Base-by-base conservation (phyloP, 2,113 vertebrate genomes). In the Tretioscincus oriximinensis region DNA sequence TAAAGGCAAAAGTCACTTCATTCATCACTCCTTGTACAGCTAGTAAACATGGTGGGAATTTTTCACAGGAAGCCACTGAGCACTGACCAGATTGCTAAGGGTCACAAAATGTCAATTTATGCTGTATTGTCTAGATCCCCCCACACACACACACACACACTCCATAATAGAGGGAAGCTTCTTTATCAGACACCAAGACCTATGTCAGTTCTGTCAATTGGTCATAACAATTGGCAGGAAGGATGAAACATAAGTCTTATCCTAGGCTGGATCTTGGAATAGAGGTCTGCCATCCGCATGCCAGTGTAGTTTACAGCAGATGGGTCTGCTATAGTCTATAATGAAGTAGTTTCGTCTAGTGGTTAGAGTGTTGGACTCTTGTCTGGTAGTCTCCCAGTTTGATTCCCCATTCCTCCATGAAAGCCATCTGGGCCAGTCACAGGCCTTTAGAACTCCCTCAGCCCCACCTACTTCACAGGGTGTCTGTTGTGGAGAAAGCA, bases 1-100 rank as follows among this genome's bases (percentile, higher is more conserved):
- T 76, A 83, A 76, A 77, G 18, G 66, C 73, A 72, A 63, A 85
- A 80, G 9, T 51, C 74, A 66, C n/a, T 73, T 87, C 54, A 5
- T 16, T 86, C 73, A 35, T 80, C 81, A 24, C 58, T 74, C 81
- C 2, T 35, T 76, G 26, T 35, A 76, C 5, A 1, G 20, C 64
- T 9, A 77, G 81, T 28, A 78, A 86, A 49, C 14, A 68, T 69
- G 20, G n/a, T 60, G 47, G 67, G 41, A 70, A 76, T 18, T 24
- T 49, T 29, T 47, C 54, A 21, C 3, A 60, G 68, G 49, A 35
- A 8, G 29, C n/a, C 47, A n/a, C 45, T 67, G 35, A 31, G 14
- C 26, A 72, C 8, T 35, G 28, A 51, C 47, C 49, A 21, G 61
- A 24, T 11, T 10, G n/a, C 26, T 47, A n/a, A 65, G 61, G 21